Percentiles rank a stretch among this genome's conserved stretches.
Conservation (phyloP, 2,888 invertebrate species). For the Sacculina carcini region DNA sequence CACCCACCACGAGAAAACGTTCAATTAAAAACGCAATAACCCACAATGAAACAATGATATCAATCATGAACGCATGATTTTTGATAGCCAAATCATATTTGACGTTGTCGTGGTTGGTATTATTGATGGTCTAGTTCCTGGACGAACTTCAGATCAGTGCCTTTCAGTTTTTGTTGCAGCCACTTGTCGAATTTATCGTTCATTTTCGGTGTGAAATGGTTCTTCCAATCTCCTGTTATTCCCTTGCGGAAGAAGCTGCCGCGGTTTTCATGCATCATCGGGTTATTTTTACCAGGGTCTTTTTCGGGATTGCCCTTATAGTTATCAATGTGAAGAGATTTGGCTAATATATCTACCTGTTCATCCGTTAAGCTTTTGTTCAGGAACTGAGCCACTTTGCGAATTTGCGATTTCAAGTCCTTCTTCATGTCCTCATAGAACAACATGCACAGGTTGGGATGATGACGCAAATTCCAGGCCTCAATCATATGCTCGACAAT, state of each 20-base stretch:
- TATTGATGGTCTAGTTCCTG: neutral
- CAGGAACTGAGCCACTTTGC: conserved; percentile 6
- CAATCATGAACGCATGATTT: no score
- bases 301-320: conserved; percentile 8
- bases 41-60: no score
- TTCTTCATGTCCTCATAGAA: conserved; percentile 7
- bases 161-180: conserved; percentile 8
- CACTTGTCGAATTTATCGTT: conserved; percentile 9
- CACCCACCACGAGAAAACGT: no score
- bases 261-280: neutral
- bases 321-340: conserved; percentile 7
- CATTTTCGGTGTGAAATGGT: conserved; percentile 12
- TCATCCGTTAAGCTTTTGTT: conserved; percentile 5
- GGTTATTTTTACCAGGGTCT: no score
- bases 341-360: neutral
- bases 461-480: conserved; percentile 5
- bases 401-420: neutral
- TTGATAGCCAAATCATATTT: no score
- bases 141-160: neutral
- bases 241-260: conserved; percentile 9
- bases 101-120: no score
- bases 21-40: no score
- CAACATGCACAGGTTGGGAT: conserved; percentile 6
- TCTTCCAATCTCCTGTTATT: conserved; percentile 12
- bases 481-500: conserved; percentile 1